Evolutionary conservation across 2,113 vertebrate genomes (phyloP).

Genomic region (Cranoglanis bouderius): DNA sequence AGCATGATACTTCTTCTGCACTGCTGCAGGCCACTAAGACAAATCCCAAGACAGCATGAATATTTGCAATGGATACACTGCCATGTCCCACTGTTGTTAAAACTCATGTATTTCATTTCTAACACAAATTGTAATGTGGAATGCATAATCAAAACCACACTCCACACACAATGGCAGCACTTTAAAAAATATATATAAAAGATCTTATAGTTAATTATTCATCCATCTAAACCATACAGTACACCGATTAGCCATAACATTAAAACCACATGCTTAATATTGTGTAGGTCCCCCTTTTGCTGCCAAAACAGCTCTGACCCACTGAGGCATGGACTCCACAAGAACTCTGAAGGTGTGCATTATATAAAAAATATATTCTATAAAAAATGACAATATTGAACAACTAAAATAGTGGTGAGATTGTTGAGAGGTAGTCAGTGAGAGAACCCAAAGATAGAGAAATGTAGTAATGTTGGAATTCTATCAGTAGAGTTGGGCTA

Average conservation of each 20-base stretch:
- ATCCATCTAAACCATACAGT: too few relatives aligned
- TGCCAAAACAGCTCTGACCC: too few relatives aligned
- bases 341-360: too few relatives aligned
- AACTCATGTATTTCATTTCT: background rate
- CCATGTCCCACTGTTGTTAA: background rate
- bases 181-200: too few relatives aligned
- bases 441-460: slow-evolving; percentile 98
- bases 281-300: too few relatives aligned
- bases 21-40: background rate
- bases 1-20: background rate
- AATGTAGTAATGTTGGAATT: slow-evolving; percentile 81
- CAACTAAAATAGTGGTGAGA: slow-evolving; percentile 78
- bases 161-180: too few relatives aligned
- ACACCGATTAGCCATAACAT: too few relatives aligned
- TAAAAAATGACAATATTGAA: slow-evolving; percentile 65
- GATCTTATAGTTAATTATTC: too few relatives aligned
- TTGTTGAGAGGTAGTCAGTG: slow-evolving; percentile 99
- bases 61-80: background rate
- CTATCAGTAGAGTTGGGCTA: too few relatives aligned
- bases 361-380: too few relatives aligned
- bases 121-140: background rate
- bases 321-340: too few relatives aligned
- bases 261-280: too few relatives aligned
- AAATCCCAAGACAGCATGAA: background rate
- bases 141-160: background rate